phyloP scores from a whole-genome alignment of 2,797 vertebrate genomes.

The Parauchenoglanis punctatus region DNA sequence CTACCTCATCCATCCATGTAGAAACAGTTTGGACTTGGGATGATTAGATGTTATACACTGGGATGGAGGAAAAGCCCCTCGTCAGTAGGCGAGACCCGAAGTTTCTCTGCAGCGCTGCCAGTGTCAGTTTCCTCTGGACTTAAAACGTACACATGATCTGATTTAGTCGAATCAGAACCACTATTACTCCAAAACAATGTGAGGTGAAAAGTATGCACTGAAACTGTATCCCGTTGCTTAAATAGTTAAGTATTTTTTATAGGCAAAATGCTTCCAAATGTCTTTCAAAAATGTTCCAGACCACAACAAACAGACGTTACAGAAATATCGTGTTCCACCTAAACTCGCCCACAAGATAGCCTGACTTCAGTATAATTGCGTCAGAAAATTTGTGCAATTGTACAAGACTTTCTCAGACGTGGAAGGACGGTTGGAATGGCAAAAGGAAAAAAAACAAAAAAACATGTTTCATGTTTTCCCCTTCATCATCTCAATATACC shows the following conservation, averaged over 20 bases:
- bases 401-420: constrained; percentile 69
- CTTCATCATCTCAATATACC: constrained; percentile 26
- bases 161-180: constrained; percentile 35
- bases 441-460: constrained; percentile 46
- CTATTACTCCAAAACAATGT: constrained; percentile 32
- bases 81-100: not conserved
- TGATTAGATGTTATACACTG: constrained; percentile 5
- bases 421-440: constrained; percentile 69
- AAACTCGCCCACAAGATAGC: constrained; percentile 87
- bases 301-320: constrained; percentile 92
- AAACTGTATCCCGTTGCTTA: constrained; percentile 91
- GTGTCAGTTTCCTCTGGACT: constrained; percentile 22
- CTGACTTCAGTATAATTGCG: constrained; percentile 86
- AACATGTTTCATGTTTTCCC: not conserved
- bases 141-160: constrained; percentile 39
- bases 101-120: not conserved
- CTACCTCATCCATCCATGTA: constrained; percentile 23
- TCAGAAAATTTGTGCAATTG: constrained; percentile 76
- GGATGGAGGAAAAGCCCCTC: not conserved
- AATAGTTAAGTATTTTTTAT: constrained; percentile 92
- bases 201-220: constrained; percentile 70
- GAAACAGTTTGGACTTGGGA: constrained; percentile 26
- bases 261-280: constrained; percentile 98
- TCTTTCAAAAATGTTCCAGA: constrained; percentile 90
- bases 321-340: constrained; percentile 91